Conservation (phyloP, 1,140 invertebrate species). For the Ptiloglossa arizonensis region DNA sequence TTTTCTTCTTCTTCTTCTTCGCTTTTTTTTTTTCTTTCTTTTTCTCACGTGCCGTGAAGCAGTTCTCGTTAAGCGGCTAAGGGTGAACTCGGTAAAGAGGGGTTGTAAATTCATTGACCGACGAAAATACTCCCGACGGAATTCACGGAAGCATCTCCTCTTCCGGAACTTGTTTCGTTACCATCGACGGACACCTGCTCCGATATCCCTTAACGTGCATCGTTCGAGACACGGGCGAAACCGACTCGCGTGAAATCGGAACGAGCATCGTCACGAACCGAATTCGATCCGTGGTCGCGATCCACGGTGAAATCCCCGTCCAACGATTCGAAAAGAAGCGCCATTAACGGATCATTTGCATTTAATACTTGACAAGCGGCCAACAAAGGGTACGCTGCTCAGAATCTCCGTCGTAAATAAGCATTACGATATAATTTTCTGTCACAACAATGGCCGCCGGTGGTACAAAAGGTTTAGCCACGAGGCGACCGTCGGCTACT, state of each 20-base stretch:
- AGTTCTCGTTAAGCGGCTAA: constrained; percentile 78
- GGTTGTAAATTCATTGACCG: constrained; percentile 82
- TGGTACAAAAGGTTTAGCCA: constrained; percentile 80
- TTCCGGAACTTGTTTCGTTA: constrained; percentile 52
- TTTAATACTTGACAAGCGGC: constrained; percentile 56
- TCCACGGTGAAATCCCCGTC: neutral
- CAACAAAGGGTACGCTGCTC: constrained; percentile 33
- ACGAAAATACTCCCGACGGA: constrained; percentile 75
- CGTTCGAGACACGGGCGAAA: no score
- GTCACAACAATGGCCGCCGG: constrained; percentile 79
- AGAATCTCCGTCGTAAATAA: constrained; percentile 68
- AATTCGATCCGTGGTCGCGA: no score
- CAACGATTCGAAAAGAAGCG: neutral
- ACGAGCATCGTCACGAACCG: no score
- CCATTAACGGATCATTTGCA: constrained; percentile 55
- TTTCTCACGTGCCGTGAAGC: constrained; percentile 80
- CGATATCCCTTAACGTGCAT: neutral
- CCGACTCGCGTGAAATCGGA: neutral
- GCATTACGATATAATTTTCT: constrained; percentile 80
- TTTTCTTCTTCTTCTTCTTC: no score
- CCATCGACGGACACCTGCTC: neutral
- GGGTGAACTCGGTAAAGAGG: constrained; percentile 73
- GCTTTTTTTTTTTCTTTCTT: no score
- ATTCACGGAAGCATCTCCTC: constrained; percentile 65
- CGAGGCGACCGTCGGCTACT: constrained; percentile 64